These are phyloP conservation scores for Enteromius afrohamiltoni DNA, from an alignment of 2,797 vertebrate genomes.

Conservation along the genomic window DNA sequence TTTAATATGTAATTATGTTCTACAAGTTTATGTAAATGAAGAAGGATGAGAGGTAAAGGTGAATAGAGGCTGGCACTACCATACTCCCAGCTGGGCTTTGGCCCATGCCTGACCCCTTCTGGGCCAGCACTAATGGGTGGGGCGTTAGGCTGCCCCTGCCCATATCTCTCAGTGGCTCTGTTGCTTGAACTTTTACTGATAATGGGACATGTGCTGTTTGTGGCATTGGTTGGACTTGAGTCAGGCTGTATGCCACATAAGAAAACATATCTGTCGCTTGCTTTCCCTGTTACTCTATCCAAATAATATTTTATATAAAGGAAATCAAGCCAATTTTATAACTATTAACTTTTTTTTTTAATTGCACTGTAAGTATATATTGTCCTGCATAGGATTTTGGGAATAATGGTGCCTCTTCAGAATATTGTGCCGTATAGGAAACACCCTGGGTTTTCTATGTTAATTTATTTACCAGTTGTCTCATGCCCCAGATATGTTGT, in stretches of 20 bases:
- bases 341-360: not conserved
- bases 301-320: not conserved
- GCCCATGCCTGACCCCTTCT: slow-evolving; percentile 59
- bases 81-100: slow-evolving; percentile 60
- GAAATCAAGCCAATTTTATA: not conserved
- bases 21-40: slow-evolving; percentile 42
- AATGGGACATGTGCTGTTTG: slow-evolving; percentile 57
- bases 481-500: not conserved
- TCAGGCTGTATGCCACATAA: slow-evolving; percentile 44
- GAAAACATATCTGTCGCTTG: slow-evolving; percentile 50
- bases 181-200: slow-evolving; percentile 62
- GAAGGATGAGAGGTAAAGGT: slow-evolving; percentile 37
- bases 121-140: slow-evolving; percentile 55
- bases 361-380: not conserved
- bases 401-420: not conserved
- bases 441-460: not conserved
- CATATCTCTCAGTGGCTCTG: slow-evolving; percentile 41
- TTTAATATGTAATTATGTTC: not conserved
- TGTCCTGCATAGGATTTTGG: not conserved
- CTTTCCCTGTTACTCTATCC: slow-evolving; percentile 25
- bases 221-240: slow-evolving; percentile 52
- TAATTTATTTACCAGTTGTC: not conserved
- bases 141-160: slow-evolving; percentile 49
- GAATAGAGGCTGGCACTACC: slow-evolving; percentile 28
- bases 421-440: not conserved